phyloP scores from a whole-genome alignment of 2,113 vertebrate species.

The Aplodontia rufa region DNA sequence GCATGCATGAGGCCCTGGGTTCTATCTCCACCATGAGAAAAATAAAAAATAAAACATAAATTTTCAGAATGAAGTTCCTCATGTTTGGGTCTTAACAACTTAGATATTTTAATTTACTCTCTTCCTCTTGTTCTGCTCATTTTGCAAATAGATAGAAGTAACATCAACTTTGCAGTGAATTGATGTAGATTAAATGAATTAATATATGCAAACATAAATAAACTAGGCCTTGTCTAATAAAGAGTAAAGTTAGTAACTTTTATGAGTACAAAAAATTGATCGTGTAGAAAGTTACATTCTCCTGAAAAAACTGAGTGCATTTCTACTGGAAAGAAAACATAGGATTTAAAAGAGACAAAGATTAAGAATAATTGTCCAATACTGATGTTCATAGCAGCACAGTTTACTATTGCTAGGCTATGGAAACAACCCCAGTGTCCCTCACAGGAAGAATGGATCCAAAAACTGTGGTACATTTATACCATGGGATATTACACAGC shows the following conservation, averaged over 20 bases:
- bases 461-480: no score
- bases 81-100: neutral
- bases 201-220: neutral
- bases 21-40: no score
- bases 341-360: neutral
- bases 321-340: neutral
- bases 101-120: neutral
- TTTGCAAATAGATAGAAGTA: neutral
- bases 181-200: neutral
- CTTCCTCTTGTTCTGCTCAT: neutral
- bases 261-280: neutral
- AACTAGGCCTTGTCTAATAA: neutral
- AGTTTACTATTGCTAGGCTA: no score
- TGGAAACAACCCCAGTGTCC: no score
- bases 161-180: neutral
- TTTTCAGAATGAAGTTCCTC: neutral
- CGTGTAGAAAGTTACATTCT: neutral
- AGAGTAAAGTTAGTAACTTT: neutral
- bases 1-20: no score
- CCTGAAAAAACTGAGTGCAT: neutral
- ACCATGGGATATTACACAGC: no score
- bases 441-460: no score
- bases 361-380: neutral
- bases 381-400: no score
- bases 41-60: no score